These are phyloP conservation scores for Sebastes vulpes DNA, from an alignment of 2,797 vertebrate species.

Conservation along the genomic window DNA sequence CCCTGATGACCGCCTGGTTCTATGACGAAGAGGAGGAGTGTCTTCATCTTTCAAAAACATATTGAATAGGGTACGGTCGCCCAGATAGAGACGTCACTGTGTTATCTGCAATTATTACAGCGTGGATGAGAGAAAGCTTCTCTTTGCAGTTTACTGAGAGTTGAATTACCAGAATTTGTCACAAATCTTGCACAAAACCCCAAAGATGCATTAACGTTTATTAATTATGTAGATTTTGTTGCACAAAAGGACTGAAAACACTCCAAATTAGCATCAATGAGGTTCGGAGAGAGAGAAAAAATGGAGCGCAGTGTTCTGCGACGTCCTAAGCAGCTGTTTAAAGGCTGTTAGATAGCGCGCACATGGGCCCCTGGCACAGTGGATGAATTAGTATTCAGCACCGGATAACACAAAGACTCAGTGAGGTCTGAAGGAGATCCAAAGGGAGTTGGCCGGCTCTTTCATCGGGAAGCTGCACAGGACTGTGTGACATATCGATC, in stretches of 20 bases:
- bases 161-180: neutral
- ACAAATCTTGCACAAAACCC: conserved; percentile 11
- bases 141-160: neutral
- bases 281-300: neutral
- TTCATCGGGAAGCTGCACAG: conserved; percentile 50
- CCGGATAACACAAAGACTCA: conserved; percentile 51
- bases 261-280: conserved; percentile 37
- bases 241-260: conserved; percentile 30
- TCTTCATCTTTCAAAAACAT: conserved; percentile 40
- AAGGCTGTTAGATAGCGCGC: conserved; percentile 41
- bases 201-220: conserved; percentile 13
- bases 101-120: neutral
- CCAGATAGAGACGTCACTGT: neutral
- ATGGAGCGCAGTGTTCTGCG: conserved; percentile 39
- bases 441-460: conserved; percentile 44
- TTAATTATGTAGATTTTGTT: conserved; percentile 41
- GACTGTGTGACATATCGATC: conserved; percentile 75
- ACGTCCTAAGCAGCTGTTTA: conserved; percentile 68
- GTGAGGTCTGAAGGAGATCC: conserved; percentile 75
- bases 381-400: conserved; percentile 71
- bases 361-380: conserved; percentile 33
- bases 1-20: conserved; percentile 56
- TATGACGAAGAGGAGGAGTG: conserved; percentile 29
- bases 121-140: neutral
- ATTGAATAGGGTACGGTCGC: neutral